phyloP scores from a whole-genome alignment of 2,797 vertebrate genomes.

The Melanotaenia maccullochi region DNA sequence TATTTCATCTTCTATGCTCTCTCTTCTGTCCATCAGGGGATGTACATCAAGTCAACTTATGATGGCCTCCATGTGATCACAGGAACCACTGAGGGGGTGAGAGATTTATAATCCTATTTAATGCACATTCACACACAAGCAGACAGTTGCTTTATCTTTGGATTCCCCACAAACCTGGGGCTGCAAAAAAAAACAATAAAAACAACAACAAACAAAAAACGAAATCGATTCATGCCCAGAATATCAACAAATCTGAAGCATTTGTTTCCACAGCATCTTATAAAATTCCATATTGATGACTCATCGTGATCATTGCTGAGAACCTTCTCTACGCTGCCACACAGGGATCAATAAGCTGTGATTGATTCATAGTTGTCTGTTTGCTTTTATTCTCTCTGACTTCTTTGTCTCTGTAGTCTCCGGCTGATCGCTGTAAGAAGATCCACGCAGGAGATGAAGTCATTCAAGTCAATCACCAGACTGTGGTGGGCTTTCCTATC shows the following conservation, averaged over 20 bases:
- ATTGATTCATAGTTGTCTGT: slow-evolving; percentile 44
- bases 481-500: slow-evolving; percentile 86
- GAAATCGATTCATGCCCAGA: neutral
- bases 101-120: slow-evolving; percentile 14
- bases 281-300: slow-evolving; percentile 18
- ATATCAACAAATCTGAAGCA: slow-evolving; percentile 12
- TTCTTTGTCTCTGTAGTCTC: slow-evolving; percentile 85
- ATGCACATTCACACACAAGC: neutral
- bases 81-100: slow-evolving; percentile 96
- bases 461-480: slow-evolving; percentile 99
- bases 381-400: slow-evolving; percentile 26
- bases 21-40: slow-evolving; percentile 81
- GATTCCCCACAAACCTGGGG: neutral
- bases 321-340: slow-evolving; percentile 23
- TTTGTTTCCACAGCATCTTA: slow-evolving; percentile 16
- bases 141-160: neutral
- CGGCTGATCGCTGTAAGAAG: slow-evolving; percentile 98
- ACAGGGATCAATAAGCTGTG: slow-evolving; percentile 50
- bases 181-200: neutral
- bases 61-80: slow-evolving; percentile 96
- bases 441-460: slow-evolving; percentile 99
- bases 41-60: slow-evolving; percentile 97
- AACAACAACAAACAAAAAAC: too few relatives aligned
- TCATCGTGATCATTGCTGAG: slow-evolving; percentile 11
- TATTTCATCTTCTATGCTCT: neutral